Conservation (phyloP, 1,140 invertebrate genomes). For the Fopius arisanus region DNA sequence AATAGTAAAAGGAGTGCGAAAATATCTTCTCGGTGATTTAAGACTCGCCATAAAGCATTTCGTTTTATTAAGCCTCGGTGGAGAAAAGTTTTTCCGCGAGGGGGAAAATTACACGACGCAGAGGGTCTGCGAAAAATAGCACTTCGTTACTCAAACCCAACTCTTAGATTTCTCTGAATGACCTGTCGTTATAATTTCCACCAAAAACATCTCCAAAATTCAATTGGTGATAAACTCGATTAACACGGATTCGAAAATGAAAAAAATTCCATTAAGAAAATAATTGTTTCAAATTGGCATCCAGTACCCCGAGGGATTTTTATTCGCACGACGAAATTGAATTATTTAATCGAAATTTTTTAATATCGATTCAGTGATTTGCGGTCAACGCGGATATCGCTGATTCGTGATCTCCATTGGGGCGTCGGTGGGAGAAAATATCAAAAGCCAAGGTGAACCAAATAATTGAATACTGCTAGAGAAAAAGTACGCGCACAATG, state of each 20-base stretch:
- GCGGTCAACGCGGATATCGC: background rate
- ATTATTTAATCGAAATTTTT: too few species aligned
- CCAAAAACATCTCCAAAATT: background rate
- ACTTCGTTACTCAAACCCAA: slow-evolving; percentile 25
- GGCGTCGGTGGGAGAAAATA: background rate
- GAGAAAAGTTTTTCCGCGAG: slow-evolving; percentile 12
- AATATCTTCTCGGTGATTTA: slow-evolving; percentile 31
- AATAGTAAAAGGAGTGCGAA: background rate
- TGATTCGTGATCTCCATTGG: background rate
- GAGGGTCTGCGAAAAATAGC: slow-evolving; percentile 25
- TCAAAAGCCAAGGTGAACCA: slow-evolving; percentile 31
- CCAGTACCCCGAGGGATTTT: too few species aligned
- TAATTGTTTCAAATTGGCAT: too few species aligned
- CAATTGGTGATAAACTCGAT: background rate
- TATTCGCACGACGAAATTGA: too few species aligned
- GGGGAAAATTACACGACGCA: slow-evolving; percentile 25
- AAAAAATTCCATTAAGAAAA: too few species aligned
- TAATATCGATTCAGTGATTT: too few species aligned
- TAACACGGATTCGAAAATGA: too few species aligned
- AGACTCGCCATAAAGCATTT: slow-evolving; percentile 33
- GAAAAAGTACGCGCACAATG: slow-evolving; percentile 22
- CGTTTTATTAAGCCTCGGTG: slow-evolving; percentile 23
- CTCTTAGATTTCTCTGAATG: background rate
- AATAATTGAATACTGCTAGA: slow-evolving; percentile 30
- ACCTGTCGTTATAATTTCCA: background rate